Evolutionary conservation across 2,797 vertebrate genomes (phyloP), one percentile per base, ranked within the genome.

Genomic region (Labeo calbasu): DNA sequence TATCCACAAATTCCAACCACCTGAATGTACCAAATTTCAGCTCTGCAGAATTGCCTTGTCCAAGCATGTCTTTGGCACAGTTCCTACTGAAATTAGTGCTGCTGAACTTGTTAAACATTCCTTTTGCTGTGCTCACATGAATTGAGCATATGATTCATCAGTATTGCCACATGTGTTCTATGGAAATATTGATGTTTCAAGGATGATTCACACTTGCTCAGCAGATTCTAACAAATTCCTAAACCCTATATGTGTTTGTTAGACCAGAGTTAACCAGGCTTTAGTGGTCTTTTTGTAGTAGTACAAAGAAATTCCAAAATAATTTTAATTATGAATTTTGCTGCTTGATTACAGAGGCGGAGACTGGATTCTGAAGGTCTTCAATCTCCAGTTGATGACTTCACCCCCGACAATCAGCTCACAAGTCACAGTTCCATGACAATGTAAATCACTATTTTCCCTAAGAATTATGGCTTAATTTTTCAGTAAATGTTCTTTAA

Each of bases 281-380:
- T 55, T 55, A 17, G 10, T 55, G 13, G 14, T 9, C 19, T 21
- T 57, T 36, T 36, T 59, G 55, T 51, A 19, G 61, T 14, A 32
- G 23, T 77, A 17, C 15, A 19, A 14, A 51, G 5, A 65, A n/a
- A 40, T 36, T 25, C 14, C 3, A 2, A 17, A 36, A 15, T 0
- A 14, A 3, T 46, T 43, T 3, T 19, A 7, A 5, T 43, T 28
- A 9, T 43, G 12, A 55, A 59, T 46, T 48, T 3, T 28, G 19
- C 68, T 50, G 9, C 66, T 65, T 61, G 77, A 95, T 93, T 91
- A 72, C 92, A 88, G 48, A 90, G 93, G 83, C 93, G 94, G 85
- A 91, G 93, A 50, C 92, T 94, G 6, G 94, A 95, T 89, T 95
- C 94, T 0, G 94, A 95, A 72, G 95, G 94, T 2, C 92, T 94